These are phyloP conservation scores for Neocloeon triangulifer DNA, from an alignment of 1,140 invertebrate genomes.

Conservation along the genomic window DNA sequence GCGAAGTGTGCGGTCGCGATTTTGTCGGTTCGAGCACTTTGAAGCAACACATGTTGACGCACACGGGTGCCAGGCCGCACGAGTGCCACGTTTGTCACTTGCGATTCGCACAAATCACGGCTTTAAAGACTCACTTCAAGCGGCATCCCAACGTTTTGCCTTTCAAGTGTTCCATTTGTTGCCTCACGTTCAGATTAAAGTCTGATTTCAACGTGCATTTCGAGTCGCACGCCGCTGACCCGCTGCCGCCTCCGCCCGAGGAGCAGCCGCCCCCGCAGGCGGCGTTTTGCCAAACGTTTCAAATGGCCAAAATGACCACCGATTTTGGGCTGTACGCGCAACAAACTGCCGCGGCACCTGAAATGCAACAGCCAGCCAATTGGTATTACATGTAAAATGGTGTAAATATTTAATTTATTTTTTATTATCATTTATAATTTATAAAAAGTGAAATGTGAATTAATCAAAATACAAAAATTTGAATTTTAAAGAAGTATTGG, in stretches of 20 bases:
- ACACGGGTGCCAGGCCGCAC: slow-evolving; percentile 63
- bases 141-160: slow-evolving; percentile 64
- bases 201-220: too few species aligned
- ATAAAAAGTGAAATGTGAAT: too few species aligned
- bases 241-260: slow-evolving; percentile 38
- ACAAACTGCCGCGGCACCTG: too few species aligned
- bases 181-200: too few species aligned
- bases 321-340: too few species aligned
- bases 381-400: too few species aligned
- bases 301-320: too few species aligned
- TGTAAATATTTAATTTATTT: too few species aligned
- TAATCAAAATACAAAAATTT: too few species aligned
- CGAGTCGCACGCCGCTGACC: slow-evolving; percentile 15
- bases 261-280: slow-evolving; percentile 26
- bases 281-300: slow-evolving; percentile 10
- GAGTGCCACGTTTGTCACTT: slow-evolving; percentile 52
- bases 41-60: slow-evolving; percentile 71
- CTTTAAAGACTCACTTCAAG: slow-evolving; percentile 36
- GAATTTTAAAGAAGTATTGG: too few species aligned
- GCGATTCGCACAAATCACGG: slow-evolving; percentile 26
- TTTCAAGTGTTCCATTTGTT: slow-evolving; percentile 53
- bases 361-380: too few species aligned
- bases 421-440: too few species aligned
- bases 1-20: slow-evolving; percentile 61
- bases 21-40: slow-evolving; percentile 48